These are phyloP conservation scores for Platerodrilus igneus DNA, from an alignment of 2,888 invertebrate genomes.

Conservation along the genomic window DNA sequence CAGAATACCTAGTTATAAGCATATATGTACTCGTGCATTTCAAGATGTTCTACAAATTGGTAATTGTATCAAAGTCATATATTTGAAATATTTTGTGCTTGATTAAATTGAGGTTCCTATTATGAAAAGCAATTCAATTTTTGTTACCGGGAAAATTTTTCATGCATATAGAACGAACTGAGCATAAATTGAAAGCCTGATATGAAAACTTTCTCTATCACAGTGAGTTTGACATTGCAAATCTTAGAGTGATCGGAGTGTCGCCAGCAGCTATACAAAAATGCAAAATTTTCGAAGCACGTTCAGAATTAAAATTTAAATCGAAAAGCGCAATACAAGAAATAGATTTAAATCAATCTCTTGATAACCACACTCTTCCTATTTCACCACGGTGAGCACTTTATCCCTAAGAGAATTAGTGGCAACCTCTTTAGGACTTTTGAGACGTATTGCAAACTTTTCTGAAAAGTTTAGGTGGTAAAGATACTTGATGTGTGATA, in stretches of 20 bases:
- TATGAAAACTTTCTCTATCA: conserved; percentile 32
- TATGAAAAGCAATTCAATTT: conserved; percentile 18
- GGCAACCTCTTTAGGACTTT: too few species aligned
- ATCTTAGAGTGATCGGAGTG: conserved; percentile 44
- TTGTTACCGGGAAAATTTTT: conserved; percentile 27
- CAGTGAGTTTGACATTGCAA: conserved; percentile 26
- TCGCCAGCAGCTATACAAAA: conserved; percentile 42
- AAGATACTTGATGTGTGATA: conserved; percentile 35
- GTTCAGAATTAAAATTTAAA: conserved; percentile 9
- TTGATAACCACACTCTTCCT: too few species aligned
- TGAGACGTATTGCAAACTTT: conserved; percentile 18
- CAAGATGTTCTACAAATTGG: too few species aligned
- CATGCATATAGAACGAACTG: conserved; percentile 32
- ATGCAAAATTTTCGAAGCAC: conserved; percentile 39
- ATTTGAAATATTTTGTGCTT: too few species aligned
- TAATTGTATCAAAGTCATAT: too few species aligned
- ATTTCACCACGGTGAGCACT: too few species aligned
- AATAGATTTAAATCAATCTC: conserved; percentile 6
- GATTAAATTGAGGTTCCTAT: too few species aligned
- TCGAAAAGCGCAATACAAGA: conserved; percentile 6
- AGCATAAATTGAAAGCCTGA: conserved; percentile 30
- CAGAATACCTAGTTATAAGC: too few species aligned
- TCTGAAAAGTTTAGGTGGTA: conserved; percentile 27
- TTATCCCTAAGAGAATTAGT: too few species aligned
- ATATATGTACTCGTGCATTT: too few species aligned